phyloP scores from a whole-genome alignment of 1,140 invertebrate species.

The Rhynchophorus ferrugineus region DNA sequence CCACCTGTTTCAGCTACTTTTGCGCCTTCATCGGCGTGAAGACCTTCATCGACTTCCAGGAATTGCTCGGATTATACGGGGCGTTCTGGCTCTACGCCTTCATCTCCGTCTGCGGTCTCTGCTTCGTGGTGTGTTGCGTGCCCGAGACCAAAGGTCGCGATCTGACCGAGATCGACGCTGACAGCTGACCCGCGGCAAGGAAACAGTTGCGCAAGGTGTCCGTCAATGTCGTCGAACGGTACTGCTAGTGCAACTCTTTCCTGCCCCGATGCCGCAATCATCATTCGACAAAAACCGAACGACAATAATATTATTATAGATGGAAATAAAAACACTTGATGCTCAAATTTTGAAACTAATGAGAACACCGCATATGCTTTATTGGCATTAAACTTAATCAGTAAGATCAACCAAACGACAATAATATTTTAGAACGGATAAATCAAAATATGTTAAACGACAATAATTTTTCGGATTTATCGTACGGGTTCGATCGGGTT shows the following conservation, averaged over 20 bases:
- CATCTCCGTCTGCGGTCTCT: constrained; percentile 70
- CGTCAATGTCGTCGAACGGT: constrained; percentile 33
- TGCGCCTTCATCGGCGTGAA: constrained; percentile 85
- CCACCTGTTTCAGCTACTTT: constrained; percentile 78
- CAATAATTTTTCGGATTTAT: too few relatives aligned
- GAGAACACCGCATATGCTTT: too few relatives aligned
- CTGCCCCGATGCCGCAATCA: too few relatives aligned
- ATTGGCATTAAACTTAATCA: too few relatives aligned
- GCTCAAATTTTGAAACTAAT: too few relatives aligned
- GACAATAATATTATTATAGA: neutral
- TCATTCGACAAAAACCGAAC: neutral
- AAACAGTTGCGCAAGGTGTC: constrained; percentile 27
- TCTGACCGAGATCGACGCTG: constrained; percentile 77
- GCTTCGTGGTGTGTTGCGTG: constrained; percentile 77
- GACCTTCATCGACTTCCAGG: constrained; percentile 75
- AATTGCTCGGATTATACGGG: constrained; percentile 66
- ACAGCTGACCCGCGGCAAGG: constrained; percentile 33
- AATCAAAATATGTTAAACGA: too few relatives aligned
- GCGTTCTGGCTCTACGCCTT: constrained; percentile 85
- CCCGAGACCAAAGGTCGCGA: constrained; percentile 85
- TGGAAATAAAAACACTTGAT: too few relatives aligned
- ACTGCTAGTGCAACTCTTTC: constrained; percentile 25
- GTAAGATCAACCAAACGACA: too few relatives aligned
- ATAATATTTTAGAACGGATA: too few relatives aligned
- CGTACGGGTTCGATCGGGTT: too few relatives aligned